Percentiles rank a stretch among this genome's conserved stretches.
Evolutionary conservation across 2,888 invertebrate genomes (phyloP).

Genomic region (Troides oblongomaculatus): DNA sequence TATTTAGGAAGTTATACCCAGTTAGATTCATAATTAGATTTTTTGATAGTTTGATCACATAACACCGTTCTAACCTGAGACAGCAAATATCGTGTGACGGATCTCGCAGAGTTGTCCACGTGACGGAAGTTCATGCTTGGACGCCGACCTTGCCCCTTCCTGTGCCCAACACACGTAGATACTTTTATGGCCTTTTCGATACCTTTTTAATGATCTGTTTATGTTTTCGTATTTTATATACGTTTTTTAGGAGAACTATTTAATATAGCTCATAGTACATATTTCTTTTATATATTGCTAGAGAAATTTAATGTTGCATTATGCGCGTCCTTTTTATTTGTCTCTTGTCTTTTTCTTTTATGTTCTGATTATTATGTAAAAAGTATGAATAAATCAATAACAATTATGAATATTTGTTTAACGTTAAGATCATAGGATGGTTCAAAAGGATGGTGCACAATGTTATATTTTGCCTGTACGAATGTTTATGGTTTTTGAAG

Average conservation of each 20-base stretch:
- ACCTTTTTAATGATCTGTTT: neutral
- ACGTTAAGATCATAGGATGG: no score
- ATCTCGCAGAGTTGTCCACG: slow-evolving; percentile 51
- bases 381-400: no score
- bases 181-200: slow-evolving; percentile 25
- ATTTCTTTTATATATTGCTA: no score
- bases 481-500: neutral
- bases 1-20: no score
- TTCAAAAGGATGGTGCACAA: no score
- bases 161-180: slow-evolving; percentile 50
- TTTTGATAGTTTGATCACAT: neutral
- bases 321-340: no score
- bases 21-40: no score
- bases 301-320: no score
- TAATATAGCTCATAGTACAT: neutral
- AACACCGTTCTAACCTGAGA: neutral
- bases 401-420: no score
- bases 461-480: neutral
- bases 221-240: neutral
- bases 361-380: no score
- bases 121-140: slow-evolving; percentile 72
- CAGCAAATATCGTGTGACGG: slow-evolving; percentile 6
- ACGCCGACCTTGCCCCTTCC: slow-evolving; percentile 76
- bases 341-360: no score
- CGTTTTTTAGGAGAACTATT: neutral